These are phyloP conservation scores for Hipposideros armiger DNA, from an alignment of 2,113 vertebrate genomes.

Conservation along the genomic window DNA sequence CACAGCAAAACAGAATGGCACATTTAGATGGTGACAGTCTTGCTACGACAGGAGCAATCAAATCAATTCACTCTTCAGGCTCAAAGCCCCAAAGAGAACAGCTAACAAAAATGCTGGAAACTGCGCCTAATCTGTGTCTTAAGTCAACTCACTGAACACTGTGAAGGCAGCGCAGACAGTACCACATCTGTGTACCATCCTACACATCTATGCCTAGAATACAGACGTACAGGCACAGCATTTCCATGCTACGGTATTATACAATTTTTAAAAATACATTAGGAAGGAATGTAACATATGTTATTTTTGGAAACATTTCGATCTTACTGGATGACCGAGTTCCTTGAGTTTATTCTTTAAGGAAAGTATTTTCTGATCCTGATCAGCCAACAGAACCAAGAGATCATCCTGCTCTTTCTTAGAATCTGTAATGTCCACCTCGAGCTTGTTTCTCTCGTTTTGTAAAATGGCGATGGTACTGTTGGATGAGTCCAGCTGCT, in stretches of 20 bases:
- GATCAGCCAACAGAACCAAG: constrained; percentile 97
- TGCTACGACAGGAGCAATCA: not conserved
- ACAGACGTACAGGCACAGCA: fast-evolving
- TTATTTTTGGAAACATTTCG: not conserved
- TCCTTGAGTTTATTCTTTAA: constrained; percentile 93
- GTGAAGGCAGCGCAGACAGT: not conserved
- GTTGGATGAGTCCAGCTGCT: constrained; percentile 93
- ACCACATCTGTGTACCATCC: not conserved
- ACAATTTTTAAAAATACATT: not conserved
- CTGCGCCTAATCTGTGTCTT: not conserved
- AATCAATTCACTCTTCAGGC: not conserved
- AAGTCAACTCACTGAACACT: not conserved
- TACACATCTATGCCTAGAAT: not conserved
- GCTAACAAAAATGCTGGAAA: constrained; percentile 2
- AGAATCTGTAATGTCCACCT: constrained; percentile 93
- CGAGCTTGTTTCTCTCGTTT: constrained; percentile 93
- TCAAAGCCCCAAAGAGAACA: not conserved
- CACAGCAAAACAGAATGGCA: not conserved
- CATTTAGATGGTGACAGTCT: not conserved
- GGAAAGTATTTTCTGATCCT: constrained; percentile 95
- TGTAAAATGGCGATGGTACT: constrained; percentile 95
- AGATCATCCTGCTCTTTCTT: constrained; percentile 99
- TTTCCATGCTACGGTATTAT: not conserved
- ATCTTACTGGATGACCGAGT: constrained; percentile 93
- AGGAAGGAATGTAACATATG: not conserved